Conservation (phyloP, 2,113 vertebrate species). For the Chiloscyllium plagiosum region DNA sequence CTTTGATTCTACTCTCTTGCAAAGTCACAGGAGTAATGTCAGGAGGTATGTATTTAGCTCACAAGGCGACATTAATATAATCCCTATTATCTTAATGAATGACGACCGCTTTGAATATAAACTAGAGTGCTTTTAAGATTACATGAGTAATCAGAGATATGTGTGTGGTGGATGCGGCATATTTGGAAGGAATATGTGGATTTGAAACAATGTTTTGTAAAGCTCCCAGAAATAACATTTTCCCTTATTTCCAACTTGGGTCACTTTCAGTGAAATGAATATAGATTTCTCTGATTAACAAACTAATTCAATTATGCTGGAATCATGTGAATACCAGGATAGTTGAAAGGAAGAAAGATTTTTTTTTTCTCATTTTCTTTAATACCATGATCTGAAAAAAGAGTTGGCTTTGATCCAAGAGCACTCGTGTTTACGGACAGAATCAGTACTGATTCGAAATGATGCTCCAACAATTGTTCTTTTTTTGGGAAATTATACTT, state of each 20-base stretch:
- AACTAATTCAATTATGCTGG: neutral
- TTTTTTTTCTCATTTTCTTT: too few species aligned
- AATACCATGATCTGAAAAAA: too few species aligned
- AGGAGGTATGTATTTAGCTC: neutral
- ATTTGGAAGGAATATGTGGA: neutral
- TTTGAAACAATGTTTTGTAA: neutral
- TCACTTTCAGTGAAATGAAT: too few species aligned
- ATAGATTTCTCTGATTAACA: neutral
- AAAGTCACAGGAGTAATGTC: neutral
- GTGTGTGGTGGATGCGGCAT: neutral
- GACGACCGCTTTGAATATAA: neutral
- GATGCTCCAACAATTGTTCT: neutral
- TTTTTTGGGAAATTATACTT: neutral
- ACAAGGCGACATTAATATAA: neutral
- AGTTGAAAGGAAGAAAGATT: neutral
- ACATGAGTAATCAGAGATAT: neutral
- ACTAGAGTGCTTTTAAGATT: neutral
- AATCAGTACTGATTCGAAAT: neutral
- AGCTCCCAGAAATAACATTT: neutral
- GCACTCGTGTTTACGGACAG: too few species aligned
- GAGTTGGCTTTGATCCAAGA: too few species aligned
- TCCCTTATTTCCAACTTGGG: neutral
- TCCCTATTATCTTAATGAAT: neutral
- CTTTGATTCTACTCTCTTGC: neutral
- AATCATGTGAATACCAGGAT: neutral